Conservation (phyloP, 1,140 invertebrate genomes). For the Drosophila gunungcola region DNA sequence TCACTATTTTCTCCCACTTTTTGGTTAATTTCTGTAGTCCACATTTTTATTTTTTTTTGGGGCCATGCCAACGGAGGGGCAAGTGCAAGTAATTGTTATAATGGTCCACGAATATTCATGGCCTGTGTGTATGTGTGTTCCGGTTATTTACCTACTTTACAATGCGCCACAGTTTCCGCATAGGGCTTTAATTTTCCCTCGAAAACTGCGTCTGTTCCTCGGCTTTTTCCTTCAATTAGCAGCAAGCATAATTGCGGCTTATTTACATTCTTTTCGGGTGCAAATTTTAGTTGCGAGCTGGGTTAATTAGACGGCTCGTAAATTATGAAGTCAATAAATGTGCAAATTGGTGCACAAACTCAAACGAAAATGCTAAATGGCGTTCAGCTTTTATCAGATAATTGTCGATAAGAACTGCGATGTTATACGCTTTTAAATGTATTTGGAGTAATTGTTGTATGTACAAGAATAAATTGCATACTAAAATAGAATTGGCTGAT, state of each 20-base stretch:
- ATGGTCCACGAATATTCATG: constrained; percentile 52
- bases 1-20: constrained; percentile 1
- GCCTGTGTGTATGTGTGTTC: constrained; percentile 16
- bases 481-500: too few relatives aligned
- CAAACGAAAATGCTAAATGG: constrained; percentile 26
- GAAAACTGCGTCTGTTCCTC: constrained; percentile 17
- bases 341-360: constrained; percentile 17
- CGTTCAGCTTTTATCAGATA: constrained; percentile 16
- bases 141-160: constrained; percentile 42
- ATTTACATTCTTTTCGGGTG: constrained; percentile 33
- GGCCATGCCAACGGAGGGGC: constrained; percentile 21
- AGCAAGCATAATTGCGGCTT: constrained; percentile 48
- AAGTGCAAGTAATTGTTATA: constrained; percentile 61
- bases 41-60: constrained; percentile 13
- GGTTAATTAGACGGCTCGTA: constrained; percentile 41
- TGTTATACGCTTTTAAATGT: neutral
- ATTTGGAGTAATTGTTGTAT: too few relatives aligned
- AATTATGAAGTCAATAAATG: constrained; percentile 50
- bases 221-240: constrained; percentile 51
- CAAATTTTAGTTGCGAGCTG: constrained; percentile 39
- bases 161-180: constrained; percentile 31
- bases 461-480: too few relatives aligned
- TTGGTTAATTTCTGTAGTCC: constrained; percentile 40
- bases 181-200: constrained; percentile 26
- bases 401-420: neutral